phyloP scores from a whole-genome alignment of 2,113 vertebrate genomes.

The Trochalopteron elliotii region DNA sequence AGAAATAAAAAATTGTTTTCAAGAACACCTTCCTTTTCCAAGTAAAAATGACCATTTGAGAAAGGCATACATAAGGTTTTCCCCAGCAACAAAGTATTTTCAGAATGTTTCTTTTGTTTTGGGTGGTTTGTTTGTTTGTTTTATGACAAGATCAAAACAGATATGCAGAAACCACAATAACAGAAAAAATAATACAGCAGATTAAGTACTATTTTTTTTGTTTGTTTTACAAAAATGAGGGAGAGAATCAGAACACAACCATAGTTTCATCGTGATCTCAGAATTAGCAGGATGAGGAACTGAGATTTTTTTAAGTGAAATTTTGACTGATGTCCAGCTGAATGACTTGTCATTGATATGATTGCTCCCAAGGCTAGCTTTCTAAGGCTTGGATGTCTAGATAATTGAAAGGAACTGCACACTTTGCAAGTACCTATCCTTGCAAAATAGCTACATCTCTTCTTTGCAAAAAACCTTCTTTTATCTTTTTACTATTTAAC shows the following conservation, averaged over 20 bases:
- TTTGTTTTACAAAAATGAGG: not conserved
- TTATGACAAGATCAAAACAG: not conserved
- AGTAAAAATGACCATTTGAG: not conserved
- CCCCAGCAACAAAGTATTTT: not conserved
- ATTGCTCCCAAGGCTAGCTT: not conserved
- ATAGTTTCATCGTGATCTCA: not conserved
- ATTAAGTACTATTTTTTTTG: not conserved
- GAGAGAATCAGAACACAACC: not conserved
- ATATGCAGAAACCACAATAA: not conserved
- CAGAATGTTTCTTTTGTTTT: not conserved
- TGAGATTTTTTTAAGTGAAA: not conserved
- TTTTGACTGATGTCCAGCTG: not conserved
- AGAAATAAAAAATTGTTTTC: not conserved
- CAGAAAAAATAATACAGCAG: not conserved
- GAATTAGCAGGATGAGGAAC: not conserved
- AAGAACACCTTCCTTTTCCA: not conserved
- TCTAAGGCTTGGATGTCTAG: not conserved
- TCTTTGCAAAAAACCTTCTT: not conserved
- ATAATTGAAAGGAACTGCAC: not conserved
- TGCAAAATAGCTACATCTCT: not conserved
- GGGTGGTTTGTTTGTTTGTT: not conserved
- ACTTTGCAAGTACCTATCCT: not conserved
- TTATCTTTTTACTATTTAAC: not conserved
- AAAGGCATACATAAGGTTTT: not conserved
- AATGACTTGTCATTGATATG: not conserved